phyloP scores from a whole-genome alignment of 2,797 vertebrate genomes.

The Chrysocyon brachyurus region DNA sequence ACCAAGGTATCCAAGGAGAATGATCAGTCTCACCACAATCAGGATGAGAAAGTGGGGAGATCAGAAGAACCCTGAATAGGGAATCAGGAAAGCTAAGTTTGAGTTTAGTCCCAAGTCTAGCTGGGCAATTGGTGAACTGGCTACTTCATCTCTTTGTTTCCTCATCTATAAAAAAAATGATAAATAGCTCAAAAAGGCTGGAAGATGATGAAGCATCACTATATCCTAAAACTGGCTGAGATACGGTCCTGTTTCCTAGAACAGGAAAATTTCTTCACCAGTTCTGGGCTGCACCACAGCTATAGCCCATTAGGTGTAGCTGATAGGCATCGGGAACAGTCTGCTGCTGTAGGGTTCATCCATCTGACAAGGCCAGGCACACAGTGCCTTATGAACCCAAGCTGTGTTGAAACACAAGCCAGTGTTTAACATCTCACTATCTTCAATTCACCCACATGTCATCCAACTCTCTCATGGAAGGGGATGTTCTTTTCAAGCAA shows the following conservation, averaged over 20 bases:
- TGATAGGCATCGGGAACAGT: not conserved
- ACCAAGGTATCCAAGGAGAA: not conserved
- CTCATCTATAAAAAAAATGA: not conserved
- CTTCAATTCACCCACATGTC: constrained; percentile 28
- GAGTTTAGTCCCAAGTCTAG: constrained; percentile 2
- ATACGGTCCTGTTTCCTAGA: not conserved
- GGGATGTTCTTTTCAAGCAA: constrained; percentile 54
- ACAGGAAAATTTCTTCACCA: not conserved
- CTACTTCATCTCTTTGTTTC: not conserved
- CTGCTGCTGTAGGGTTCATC: not conserved
- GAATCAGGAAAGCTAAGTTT: constrained; percentile 30
- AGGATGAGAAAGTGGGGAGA: not conserved
- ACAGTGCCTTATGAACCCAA: constrained; percentile 26
- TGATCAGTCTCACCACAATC: not conserved
- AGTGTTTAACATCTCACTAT: constrained; percentile 45
- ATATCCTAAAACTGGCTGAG: not conserved
- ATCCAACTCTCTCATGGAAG: constrained; percentile 54
- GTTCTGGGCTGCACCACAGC: not conserved
- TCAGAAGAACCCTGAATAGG: constrained; percentile 25
- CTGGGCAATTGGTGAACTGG: not conserved
- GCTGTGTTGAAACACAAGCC: constrained; percentile 29
- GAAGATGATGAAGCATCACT: constrained; percentile 7
- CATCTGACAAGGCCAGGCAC: constrained; percentile 20
- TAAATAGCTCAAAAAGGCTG: constrained; percentile 14
- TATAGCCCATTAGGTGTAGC: not conserved